Evolutionary conservation across 1,140 invertebrate species (phyloP), one percentile per base, ranked within the genome.

Genomic region (Babylonia areolata): DNA sequence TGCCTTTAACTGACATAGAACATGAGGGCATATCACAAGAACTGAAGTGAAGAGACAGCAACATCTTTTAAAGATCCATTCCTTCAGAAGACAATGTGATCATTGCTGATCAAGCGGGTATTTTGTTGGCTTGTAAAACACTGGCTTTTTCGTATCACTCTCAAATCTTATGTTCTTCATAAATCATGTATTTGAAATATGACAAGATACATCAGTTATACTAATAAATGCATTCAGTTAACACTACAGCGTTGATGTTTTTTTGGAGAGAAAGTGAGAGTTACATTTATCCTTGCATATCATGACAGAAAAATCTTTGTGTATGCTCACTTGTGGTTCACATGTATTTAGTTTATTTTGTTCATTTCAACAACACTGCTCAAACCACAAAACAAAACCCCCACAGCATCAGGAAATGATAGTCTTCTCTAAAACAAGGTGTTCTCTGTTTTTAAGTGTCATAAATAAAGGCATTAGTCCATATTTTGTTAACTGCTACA

Each of bases 71-170:
- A 17, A 51, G 46, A 3, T 17, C 28, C 58, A 64, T 64, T 64
- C 58, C 58, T 11, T n/a, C 58, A 64, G 15, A 64, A n/a, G 28
- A 23, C 23, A 64, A 23, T 64, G 58, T 64, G 58, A 64, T 23
- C 12, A 64, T 12, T 64, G 17, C 58, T 64, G 28, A 64, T 64
- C 5, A 64, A 64, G 58, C 58, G 58, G 58, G 58, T 64, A 64
- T 64, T 64, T 64, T 64, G 58, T 23, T 82, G 82, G 82, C 82
- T 84, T 84, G 69, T 84, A 75, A 20, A 84, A 84, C 69, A 75
- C n/a, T 84, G 82, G 82, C 82, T 75, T 39, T n/a, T 73, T 82
- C 33, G 23, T 64, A 6, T 64, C 28, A 64, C 28, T 64, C 17
- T 64, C 58, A n/a, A 64, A 28, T 64, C 20, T 64, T 64, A n/a